phyloP scores from a whole-genome alignment of 2,797 vertebrate genomes.

The Gorsachius magnificus region DNA sequence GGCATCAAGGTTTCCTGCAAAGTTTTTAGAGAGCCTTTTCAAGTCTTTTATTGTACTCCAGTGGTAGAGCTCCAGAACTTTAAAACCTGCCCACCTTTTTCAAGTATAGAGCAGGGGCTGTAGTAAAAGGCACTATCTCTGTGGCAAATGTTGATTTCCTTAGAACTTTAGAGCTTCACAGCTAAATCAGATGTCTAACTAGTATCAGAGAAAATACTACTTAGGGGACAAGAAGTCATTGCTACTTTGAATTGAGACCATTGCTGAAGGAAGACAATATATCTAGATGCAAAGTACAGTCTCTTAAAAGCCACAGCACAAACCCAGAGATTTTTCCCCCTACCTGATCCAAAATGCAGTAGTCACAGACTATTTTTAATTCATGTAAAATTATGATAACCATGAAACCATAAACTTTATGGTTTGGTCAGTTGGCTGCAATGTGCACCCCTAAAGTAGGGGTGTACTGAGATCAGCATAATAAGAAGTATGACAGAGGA shows the following conservation, averaged over 20 bases:
- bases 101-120: background rate
- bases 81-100: background rate
- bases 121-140: background rate
- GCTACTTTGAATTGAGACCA: background rate
- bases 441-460: background rate
- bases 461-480: background rate
- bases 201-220: background rate
- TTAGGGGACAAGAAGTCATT: background rate
- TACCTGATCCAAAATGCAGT: background rate
- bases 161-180: background rate
- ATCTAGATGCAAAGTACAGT: background rate
- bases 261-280: background rate
- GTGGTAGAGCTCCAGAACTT: background rate
- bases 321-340: background rate
- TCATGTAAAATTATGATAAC: background rate
- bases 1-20: background rate
- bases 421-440: background rate
- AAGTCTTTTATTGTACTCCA: background rate
- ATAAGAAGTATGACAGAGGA: background rate
- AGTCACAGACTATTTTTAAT: slow-evolving; percentile 4
- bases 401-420: background rate
- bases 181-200: background rate
- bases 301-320: background rate
- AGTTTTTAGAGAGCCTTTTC: background rate
- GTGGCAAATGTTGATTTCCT: background rate